These are phyloP conservation scores for Microtus oregoni DNA, from an alignment of 2,113 vertebrate species.

Conservation along the genomic window DNA sequence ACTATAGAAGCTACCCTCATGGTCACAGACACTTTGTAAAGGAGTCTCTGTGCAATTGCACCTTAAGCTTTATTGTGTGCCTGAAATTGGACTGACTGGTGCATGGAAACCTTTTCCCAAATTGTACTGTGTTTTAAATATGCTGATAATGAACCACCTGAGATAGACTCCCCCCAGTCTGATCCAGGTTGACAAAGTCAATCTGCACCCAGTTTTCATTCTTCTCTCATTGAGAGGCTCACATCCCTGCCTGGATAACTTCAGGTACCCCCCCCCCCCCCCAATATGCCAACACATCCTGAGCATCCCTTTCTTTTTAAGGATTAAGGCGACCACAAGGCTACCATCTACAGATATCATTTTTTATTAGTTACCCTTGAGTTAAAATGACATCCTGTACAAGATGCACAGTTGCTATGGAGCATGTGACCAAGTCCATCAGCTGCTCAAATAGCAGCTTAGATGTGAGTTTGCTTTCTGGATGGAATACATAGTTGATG, in stretches of 20 bases:
- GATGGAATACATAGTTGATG: background rate
- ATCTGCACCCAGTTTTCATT: background rate
- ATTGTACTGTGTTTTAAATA: background rate
- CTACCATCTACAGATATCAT: background rate
- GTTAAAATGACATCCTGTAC: background rate
- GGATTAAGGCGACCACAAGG: background rate
- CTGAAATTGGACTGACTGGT: background rate
- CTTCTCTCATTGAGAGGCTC: background rate
- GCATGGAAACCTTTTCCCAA: background rate
- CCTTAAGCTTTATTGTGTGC: background rate
- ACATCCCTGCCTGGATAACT: background rate
- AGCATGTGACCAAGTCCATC: background rate
- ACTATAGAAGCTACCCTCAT: background rate
- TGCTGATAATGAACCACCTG: background rate
- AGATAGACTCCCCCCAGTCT: background rate
- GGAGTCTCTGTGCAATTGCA: background rate
- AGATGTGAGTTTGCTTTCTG: background rate
- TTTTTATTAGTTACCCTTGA: no score
- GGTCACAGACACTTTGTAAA: background rate
- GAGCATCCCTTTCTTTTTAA: background rate
- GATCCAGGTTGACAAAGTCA: background rate
- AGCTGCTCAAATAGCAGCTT: background rate
- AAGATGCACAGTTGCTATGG: background rate
- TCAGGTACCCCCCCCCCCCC: background rate
- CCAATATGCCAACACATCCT: background rate